Base-by-base conservation (phyloP, 2,113 vertebrate species). In the Cebus imitator region DNA sequence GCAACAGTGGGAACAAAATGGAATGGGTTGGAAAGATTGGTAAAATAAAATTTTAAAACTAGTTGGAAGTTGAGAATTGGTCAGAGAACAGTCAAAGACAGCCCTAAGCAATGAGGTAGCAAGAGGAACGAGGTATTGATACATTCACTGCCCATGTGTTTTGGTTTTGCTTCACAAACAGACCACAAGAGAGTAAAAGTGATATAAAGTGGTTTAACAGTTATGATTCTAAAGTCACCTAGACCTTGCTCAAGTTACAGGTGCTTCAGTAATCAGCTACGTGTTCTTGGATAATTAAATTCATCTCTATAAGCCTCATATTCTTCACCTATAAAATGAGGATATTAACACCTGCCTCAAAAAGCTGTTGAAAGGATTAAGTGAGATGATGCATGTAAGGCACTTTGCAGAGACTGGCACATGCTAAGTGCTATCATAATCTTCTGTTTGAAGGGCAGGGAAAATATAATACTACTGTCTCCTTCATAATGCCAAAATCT, bases 271-370 rank as follows among this genome's bases (percentile, higher is more conserved):
- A 72, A n/a, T 82, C 40, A 93, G 70, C 43, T 75, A 52, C 0
- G 4, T 80, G 75, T 88, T 75, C 23, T 5, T 73, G 11, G 66
- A 45, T 64, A 95, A 92, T 23, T 57, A 88, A 94, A 85, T 91
- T 58, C 72, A 84, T 57, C 43, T 66, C 27, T 75, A 57, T 52
- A 83, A 80, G 45, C 30, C 25, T 89, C 37, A 82, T 7, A 79
- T 57, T 92, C 82, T 93, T 95, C 40, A 91, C 40, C 61, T 93
- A 35, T 83, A 82, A 95, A 78, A 93, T 84, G 12, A 90, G n/a
- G 45, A 79, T 73, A 52, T 61, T 87, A 93, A 89, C 21, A 81
- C 25, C 32, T 89, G 37, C n/a, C 57, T 73, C 37, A 96, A 86
- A 97, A 52, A 40, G 45, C 45, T 91, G 32, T 27, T 50, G 30